Base-by-base conservation (phyloP, 2,888 invertebrate species). In the Leptinotarsa rubiginosa region DNA sequence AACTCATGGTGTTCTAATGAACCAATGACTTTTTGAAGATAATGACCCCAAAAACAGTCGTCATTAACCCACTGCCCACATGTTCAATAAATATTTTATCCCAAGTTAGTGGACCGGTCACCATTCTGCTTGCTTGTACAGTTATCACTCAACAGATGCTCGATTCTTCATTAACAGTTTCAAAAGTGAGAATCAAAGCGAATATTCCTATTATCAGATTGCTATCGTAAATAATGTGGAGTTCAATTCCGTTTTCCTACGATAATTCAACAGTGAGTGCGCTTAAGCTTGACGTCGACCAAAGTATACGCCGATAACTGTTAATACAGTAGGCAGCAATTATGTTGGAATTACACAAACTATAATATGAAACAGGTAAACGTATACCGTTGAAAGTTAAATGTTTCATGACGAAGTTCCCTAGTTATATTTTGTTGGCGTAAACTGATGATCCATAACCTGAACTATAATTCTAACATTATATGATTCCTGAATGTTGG, bases 251-350 rank as follows among this genome's bases (percentile, higher is more conserved):
- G 62, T 62, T 62, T 62, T 62, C 62, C 41, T 41, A 10, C 54
- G n/a, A 62, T 69, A 56, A 65, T 65, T 69, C 69, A 56, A 56
- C 25, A 56, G 65, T 65, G 65, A 69, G 69, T 73, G 73, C 69
- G 73, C 73, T 69, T 69, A 69, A 73, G 73, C 62, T 62, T 62
- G 25, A 62, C 62, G 69, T 65, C 69, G 73, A 54, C 72, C 62
- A 65, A 52, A 54, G 68, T 62, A 15, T 73, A 73, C 73, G 65
- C 65, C 65, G 65, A 69, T 73, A 73, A 73, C 73, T 73, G 73
- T 73, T 68, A 73, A 73, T 20, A 65, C 73, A 65, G 65, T 49
- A 69, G 62, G 69, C 69, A 56, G 73, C 65, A 73, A 73, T 73
- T 73, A 73, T 69, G 69, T 65, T 69, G 69, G 69, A 69, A 73